Evolutionary conservation across 2,797 vertebrate genomes (phyloP), one percentile per base, ranked within the genome.

Genomic region (Tangara arthus): DNA sequence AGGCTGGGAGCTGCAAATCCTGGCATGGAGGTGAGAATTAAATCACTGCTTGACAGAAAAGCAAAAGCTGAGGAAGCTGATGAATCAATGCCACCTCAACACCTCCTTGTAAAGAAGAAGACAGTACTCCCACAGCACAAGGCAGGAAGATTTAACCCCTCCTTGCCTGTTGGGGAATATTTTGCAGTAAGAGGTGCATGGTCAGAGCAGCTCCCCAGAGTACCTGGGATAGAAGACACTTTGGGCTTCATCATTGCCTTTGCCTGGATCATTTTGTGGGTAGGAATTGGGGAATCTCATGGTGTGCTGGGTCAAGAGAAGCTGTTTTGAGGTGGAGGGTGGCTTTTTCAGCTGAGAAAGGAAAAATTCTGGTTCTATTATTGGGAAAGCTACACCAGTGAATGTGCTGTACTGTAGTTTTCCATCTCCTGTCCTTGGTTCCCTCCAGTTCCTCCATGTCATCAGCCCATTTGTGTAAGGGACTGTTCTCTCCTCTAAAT

Each of bases 11-110:
- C 44, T 77, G 82, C 52, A 90, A 92, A 90, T 80, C 63, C 39
- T 87, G 70, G 60, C 60, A 44, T 2, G 0, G 79, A 96, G 56
- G 91, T 82, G 87, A 94, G 79, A 96, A 95, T 94, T 82, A 77
- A 73, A 87, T 89, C 4, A 1, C 73, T 3, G 13, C 87, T 82
- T 89, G 94, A 59, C 64, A 91, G 79, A 52, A 39, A 66, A 91
- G 52, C 64, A 46, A 39, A 91, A 63, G n/a, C 41, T 6, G 7
- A 77, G 47, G 30, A 44, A 91, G 78, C 41, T 6, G 44, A 82
- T 16, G 69, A 82, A 89, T 64, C 8, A 0, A 77, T 87, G 71
- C 49, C 63, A 85, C 37, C 44, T 7, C 56, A 37, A 63, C 37
- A 60, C 55, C 64, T 72, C 50, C 77, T 41, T 3, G 1, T 2